Base-by-base conservation (phyloP, 2,888 invertebrate genomes). In the Andrena camellia region DNA sequence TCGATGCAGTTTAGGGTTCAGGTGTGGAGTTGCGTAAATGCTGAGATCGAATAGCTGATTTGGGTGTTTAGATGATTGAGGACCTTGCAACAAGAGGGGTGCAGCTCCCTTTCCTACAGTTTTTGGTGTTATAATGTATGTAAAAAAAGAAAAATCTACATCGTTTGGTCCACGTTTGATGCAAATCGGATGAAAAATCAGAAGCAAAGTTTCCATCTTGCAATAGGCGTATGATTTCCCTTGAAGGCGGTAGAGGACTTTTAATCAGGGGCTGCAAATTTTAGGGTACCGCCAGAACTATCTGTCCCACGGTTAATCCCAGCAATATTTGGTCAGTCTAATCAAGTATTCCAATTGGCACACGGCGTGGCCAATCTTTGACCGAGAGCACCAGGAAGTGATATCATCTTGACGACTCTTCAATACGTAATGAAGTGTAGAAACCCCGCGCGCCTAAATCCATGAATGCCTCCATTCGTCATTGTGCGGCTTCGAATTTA, bases 361-460 rank as follows among this genome's bases (percentile, higher is more conserved):
- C 67, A 69, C 68, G 69, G 23, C 63, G 59, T 62, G 84, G 78
- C 84, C 69, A 69, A 79, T 78, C 68, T 77, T 70, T 77, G 81
- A 74, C 66, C 73, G 84, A 82, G 84, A 83, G 81, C 85, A 87
- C 82, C 86, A 86, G 89, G 88, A 89, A 89, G 88, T 90, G 91
- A 91, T 91, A 86, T 90, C 90, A 88, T 84, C 88, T 86, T 85
- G 90, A 90, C 92, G 85, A 89, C 85, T 85, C 85, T 90, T 92
- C 91, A 92, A 92, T 91, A 90, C 88, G 86, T 91, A 92, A 92
- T 90, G 90, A 92, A 91, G 89, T 77, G 87, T 78, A 83, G 87
- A 89, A 86, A 87, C 75, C 70, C 74, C n/a, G 80, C 57, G 68
- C 68, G 76, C 76, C 83, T 73, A 75, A 76, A 84, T 80, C 82